Evolutionary conservation across 2,113 vertebrate species (phyloP), one percentile per base, ranked within the genome.

Genomic region (Heterocephalus glaber): DNA sequence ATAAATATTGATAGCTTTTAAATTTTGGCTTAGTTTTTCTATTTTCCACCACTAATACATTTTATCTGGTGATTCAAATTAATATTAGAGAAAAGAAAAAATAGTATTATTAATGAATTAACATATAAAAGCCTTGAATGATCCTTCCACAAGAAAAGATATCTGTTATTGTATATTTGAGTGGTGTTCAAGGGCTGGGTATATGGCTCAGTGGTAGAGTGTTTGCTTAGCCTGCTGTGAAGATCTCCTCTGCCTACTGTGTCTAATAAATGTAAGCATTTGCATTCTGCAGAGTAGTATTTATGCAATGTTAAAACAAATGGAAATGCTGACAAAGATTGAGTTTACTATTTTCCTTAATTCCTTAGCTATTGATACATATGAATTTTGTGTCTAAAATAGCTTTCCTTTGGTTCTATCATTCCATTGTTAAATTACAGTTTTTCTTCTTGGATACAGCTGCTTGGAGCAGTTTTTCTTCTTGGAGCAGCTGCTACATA

Each of bases 281-380:
- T 35, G 28, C 6, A 35, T 70, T 88, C 41, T 41, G 44, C 81
- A 8, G 5, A 68, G 22, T 82, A 33, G 44, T 54, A 58, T 89
- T 81, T 70, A 38, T 68, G 54, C 30, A 94, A 4, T 68, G 33
- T 89, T 79, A 20, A 65, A 92, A 89, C 54, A 61, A 93, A 74
- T 68, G 26, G 24, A 63, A 89, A 92, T 89, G n/a, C 35, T 72
- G 38, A 79, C 84, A 54, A 76, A 24, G n/a, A 81, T 17, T 70
- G 58, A 87, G 30, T 54, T 38, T 82, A 41, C 0, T 41, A 35
- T 87, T 66, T 90, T 88, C 2, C 66, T 79, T 58, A 58, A 52
- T 93, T 93, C 60, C 26, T 86, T n/a, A 60, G 41, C 61, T 89
- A 86, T 92, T 77, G 66, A 89, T 77, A 90, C 35, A 74, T 72